Evolutionary conservation across 1,140 invertebrate species (phyloP), one percentile per base, ranked within the genome.

Genomic region (Lepidurus packardi): DNA sequence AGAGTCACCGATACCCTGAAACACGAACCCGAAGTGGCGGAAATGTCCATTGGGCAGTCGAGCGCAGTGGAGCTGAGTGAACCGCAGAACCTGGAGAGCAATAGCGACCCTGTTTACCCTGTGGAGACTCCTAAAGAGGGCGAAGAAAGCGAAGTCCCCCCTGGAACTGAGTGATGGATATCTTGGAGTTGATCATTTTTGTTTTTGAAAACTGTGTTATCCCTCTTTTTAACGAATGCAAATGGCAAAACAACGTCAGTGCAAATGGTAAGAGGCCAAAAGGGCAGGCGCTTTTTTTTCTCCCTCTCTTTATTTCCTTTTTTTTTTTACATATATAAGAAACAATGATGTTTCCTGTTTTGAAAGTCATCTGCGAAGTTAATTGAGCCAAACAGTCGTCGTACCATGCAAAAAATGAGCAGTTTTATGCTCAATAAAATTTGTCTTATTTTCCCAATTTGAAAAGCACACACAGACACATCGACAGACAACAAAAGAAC

Each of bases 161-260:
- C 65, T n/a, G 78, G 44, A 53, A 77, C 81, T 79, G 78, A 78
- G 41, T 65, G 53, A 65, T 65, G 53, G 16, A 21, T 65, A n/a
- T 65, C 21, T 65, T 65, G 16, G 21, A 13, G 53, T 65, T 65
- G 45, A 4, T 65, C 16, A 16, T 65, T 65, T 65, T 16, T 16
- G 9, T 65, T 9, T 13, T 65, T 16, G 6, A 13, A 13, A 13
- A 13, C 13, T 4, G 16, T 21, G 8, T 16, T 16, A 7, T 25
- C 13, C 6, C 16, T 65, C 21, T 47, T 16, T 65, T 65, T n/a
- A 65, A 21, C 53, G 21, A 47, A 47, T 16, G 16, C 6, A 65
- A 65, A 16, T 21, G 6, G 53, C 16, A 65, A n/a, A 21, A n/a
- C 13, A 65, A 65, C 21, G 53, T 65, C 53, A 65, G 53, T 65